phyloP scores from a whole-genome alignment of 1,140 invertebrate genomes.

The Nebria ingens region DNA sequence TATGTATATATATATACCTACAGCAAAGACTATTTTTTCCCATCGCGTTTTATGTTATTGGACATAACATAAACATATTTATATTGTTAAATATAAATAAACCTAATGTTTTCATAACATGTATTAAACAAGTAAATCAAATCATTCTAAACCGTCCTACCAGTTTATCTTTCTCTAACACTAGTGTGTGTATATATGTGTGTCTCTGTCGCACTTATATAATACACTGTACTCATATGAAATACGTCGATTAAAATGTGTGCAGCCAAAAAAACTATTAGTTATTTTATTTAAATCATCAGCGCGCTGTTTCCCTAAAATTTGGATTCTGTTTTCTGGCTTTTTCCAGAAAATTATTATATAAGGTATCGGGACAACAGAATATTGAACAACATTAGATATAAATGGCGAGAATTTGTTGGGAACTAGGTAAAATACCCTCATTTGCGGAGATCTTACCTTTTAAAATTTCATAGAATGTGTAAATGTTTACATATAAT shows the following conservation, averaged over 20 bases:
- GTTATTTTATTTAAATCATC: constrained; percentile 32
- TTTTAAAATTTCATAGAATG: no score
- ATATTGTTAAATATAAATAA: no score
- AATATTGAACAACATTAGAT: constrained; percentile 16
- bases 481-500: no score
- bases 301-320: constrained; percentile 25
- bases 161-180: background rate
- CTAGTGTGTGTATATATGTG: background rate
- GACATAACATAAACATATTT: no score
- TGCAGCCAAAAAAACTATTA: constrained; percentile 19
- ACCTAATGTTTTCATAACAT: no score
- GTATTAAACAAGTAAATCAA: no score
- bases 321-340: constrained; percentile 29
- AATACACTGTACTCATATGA: constrained; percentile 5
- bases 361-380: constrained; percentile 33
- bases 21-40: no score
- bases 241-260: constrained; percentile 11
- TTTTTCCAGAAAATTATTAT: constrained; percentile 36
- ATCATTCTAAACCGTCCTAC: no score
- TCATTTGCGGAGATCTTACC: no score
- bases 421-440: constrained; percentile 13
- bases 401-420: constrained; percentile 11
- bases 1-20: no score
- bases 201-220: background rate
- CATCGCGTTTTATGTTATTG: no score